Conservation (phyloP, 2,888 invertebrate species). For the Tetragnatha montana region DNA sequence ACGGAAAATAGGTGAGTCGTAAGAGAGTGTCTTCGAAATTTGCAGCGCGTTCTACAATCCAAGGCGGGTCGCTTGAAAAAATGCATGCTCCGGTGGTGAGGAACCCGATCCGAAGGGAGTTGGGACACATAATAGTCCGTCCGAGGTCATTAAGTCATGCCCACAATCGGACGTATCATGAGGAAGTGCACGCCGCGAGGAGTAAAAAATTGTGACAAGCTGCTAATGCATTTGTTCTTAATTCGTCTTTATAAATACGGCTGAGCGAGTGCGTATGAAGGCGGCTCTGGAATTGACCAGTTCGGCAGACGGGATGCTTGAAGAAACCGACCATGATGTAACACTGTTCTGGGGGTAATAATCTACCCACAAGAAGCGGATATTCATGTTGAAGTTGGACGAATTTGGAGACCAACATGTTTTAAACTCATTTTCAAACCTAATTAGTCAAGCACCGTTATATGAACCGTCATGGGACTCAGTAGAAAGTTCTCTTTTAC, state of each 20-base stretch:
- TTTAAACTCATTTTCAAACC: no score
- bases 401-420: no score
- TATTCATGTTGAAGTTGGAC: no score
- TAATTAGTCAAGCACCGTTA: no score
- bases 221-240: conserved; percentile 45
- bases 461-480: no score
- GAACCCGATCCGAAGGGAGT: conserved; percentile 8
- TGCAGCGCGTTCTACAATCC: no score
- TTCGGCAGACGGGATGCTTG: no score
- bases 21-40: no score
- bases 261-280: background rate
- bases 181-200: conserved; percentile 26
- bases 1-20: background rate
- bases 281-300: background rate
- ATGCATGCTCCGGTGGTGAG: conserved; percentile 7
- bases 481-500: no score
- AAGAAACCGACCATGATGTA: no score
- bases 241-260: conserved; percentile 42
- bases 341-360: no score
- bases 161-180: conserved; percentile 41
- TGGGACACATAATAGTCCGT: conserved; percentile 50
- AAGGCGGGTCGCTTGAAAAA: conserved; percentile 7
- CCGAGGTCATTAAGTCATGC: conserved; percentile 46
- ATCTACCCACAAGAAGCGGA: no score
- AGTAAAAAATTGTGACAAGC: conserved; percentile 45